A percentile compares a stretch with the other conserved stretches of the same genome.
Evolutionary conservation across 1,140 invertebrate species (phyloP).

Genomic region (Eurosta solidaginis): DNA sequence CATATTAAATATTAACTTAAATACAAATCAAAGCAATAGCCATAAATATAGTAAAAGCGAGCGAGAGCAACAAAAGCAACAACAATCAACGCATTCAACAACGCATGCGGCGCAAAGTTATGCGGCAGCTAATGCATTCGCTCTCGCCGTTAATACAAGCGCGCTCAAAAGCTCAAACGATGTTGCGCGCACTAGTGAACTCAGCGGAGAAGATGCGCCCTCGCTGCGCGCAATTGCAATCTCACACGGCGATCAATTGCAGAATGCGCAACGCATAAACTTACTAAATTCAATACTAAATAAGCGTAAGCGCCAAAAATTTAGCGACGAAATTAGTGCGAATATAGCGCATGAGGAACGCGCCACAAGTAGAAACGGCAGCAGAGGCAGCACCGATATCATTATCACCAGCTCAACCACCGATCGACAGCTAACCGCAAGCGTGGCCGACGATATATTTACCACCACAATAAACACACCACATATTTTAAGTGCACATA

Average conservation of each 20-base stretch:
- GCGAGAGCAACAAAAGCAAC: not conserved
- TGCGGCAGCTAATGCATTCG: not conserved
- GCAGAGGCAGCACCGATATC: not conserved
- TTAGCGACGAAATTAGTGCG: not conserved
- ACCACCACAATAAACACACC: not conserved
- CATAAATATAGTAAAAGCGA: constrained; percentile 29
- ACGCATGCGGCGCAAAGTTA: not conserved
- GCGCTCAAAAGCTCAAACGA: not conserved
- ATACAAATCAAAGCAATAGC: constrained; percentile 29
- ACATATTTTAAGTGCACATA: constrained; percentile 9
- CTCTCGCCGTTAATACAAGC: not conserved
- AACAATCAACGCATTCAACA: not conserved
- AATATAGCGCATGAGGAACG: not conserved
- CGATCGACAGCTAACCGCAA: not conserved
- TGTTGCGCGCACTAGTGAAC: not conserved
- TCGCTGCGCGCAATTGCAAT: not conserved
- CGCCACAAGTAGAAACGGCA: not conserved
- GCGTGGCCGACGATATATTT: not conserved
- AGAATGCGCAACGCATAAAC: constrained; percentile 22
- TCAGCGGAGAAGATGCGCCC: not conserved
- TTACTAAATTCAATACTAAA: constrained; percentile 21
- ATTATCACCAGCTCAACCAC: constrained; percentile 1
- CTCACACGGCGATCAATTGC: not conserved
- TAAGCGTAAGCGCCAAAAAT: constrained; percentile 32
- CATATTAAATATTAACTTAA: constrained; percentile 17